Percentiles rank a stretch among this genome's conserved stretches.
Evolutionary conservation across 2,113 vertebrate species (phyloP).

Genomic region (Orthonyx spaldingii): DNA sequence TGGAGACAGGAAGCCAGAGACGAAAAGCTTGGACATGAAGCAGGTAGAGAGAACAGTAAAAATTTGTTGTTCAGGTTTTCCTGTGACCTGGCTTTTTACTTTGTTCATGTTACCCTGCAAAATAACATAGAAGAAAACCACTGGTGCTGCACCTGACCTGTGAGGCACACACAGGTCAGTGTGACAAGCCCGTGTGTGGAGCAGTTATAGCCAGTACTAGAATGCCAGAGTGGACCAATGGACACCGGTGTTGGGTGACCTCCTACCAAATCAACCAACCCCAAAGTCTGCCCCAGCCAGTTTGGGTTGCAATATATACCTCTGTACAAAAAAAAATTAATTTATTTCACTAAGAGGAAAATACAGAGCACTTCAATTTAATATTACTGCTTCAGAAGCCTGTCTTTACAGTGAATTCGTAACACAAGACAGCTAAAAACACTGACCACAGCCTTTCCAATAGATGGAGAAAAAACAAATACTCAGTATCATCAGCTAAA

Average conservation of each 20-base stretch:
- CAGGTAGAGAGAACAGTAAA: background rate
- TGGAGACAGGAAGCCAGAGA: background rate
- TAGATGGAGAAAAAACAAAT: background rate
- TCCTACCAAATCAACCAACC: background rate
- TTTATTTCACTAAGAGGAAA: background rate
- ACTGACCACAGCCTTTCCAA: background rate
- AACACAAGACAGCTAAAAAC: background rate
- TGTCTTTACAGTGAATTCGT: background rate
- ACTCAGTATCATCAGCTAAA: background rate
- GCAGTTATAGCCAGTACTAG: background rate
- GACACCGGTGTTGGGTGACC: background rate
- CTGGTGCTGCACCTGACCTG: background rate
- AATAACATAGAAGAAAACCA: background rate
- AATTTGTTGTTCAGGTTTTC: background rate
- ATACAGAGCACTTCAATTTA: background rate
- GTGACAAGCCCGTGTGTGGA: background rate
- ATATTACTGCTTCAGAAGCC: background rate
- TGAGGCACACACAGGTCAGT: background rate
- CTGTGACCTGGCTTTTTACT: background rate
- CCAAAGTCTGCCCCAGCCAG: rapidly evolving
- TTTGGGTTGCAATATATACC: background rate
- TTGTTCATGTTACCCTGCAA: background rate
- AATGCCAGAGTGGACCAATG: background rate
- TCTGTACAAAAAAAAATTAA: background rate
- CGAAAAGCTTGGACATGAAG: background rate